Evolutionary conservation across 2,797 vertebrate genomes (phyloP), one percentile per base, ranked within the genome.

Genomic region (Rhincodon typus): DNA sequence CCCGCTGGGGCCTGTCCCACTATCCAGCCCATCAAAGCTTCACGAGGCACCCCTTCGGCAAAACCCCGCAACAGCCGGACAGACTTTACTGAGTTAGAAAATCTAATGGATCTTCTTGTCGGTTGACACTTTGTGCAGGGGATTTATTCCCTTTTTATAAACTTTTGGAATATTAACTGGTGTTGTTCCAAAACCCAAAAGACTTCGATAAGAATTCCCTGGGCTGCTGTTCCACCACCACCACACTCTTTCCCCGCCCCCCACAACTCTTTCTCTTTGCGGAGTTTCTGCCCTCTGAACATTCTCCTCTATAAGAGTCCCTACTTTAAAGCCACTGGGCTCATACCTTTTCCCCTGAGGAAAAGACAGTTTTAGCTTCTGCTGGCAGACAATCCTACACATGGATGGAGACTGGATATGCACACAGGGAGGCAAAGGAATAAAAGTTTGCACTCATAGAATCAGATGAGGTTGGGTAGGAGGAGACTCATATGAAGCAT

Each of bases 71-170:
- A 96, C 10, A 96, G 96, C 0, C 96, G 96, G 67, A 95, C 97
- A 50, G 97, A 97, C 0, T 95, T 97, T 67, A 96, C 96, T 0
- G 97, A 97, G 94, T 96, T 97, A 66, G 97, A 97, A 96, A 97
- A 97, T 96, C 96, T 97, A 96, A 97, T 97, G 97, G 97, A 97
- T 0, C 96, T 97, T 96, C 96, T 97, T 27, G 96, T 97, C 79
- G 96, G 97, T 94, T 96, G 97, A 1, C 96, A 97, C 1, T 38
- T 8, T 21, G 5, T 10, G 38, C 74, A 53, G 34, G 94, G 79
- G 27, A 30, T 25, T 34, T 12, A 79, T 57, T 82, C 69, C 30
- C 30, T n/a, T 82, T n/a, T 34, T 50, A 72, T 27, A 86, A n/a
- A 82, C 77, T 66, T 50, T 67, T 87, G 79, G 38, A 17, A 42